Conservation (phyloP, 2,113 vertebrate species). For the Conger conger region DNA sequence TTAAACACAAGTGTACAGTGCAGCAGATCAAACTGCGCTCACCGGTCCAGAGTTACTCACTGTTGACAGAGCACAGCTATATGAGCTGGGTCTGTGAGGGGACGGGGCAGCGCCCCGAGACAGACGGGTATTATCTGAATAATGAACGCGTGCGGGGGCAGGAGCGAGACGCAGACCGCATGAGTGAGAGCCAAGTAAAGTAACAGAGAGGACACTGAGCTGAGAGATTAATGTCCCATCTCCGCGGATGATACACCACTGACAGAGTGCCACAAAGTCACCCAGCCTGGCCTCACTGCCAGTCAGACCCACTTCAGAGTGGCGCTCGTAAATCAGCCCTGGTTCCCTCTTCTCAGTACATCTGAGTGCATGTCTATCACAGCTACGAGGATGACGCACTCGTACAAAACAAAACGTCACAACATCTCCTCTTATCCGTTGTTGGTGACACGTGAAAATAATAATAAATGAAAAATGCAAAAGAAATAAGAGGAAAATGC, state of each 20-base stretch:
- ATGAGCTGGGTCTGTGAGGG: background rate
- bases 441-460: background rate
- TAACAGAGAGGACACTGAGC: background rate
- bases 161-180: background rate
- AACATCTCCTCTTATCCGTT: background rate
- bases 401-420: background rate
- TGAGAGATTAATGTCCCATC: constrained; percentile 6
- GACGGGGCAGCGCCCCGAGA: background rate
- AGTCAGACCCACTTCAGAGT: background rate
- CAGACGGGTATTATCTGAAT: background rate
- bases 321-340: background rate
- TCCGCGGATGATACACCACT: background rate
- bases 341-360: background rate
- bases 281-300: background rate
- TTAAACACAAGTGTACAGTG: too few relatives aligned
- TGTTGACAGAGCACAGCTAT: background rate
- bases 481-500: background rate
- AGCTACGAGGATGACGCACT: background rate
- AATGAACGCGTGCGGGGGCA: background rate
- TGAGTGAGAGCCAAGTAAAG: constrained; percentile 7
- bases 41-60: background rate
- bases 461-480: background rate
- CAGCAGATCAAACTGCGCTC: background rate
- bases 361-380: background rate
- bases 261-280: background rate